Base-by-base conservation (phyloP, 2,797 vertebrate genomes). In the Gambusia yucatana region DNA sequence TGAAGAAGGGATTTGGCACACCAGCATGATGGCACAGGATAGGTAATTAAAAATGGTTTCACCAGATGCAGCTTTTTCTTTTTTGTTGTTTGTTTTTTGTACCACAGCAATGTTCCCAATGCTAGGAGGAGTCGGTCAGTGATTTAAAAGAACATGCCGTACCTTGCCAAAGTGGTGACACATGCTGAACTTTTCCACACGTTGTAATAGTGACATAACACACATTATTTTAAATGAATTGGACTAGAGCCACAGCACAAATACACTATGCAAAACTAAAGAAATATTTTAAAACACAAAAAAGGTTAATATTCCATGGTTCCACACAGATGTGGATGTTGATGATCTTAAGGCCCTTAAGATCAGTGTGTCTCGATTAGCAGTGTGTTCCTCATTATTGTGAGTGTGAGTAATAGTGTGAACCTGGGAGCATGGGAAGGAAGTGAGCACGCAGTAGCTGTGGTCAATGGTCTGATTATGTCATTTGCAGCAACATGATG, bases 21-120 rank as follows among this genome's bases (percentile, higher is more conserved):
- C 20, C 46, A 55, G 3, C 39, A 76, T 84, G 0, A 25, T 76
- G 43, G 39, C 57, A 75, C 55, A 83, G 70, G 16, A 72, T 61
- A 41, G 52, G 13, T 76, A 81, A 76, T 76, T 57, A 82, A 72
- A 61, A 87, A 80, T 1, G 5, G 69, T 73, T 50, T 71, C 17
- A 48, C 17, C 30, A 59, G 67, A 82, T 41, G 25, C 36, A 75
- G 6, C 72, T 73, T 77, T 33, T 39, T 22, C 43, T 20, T 39
- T 22, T 46, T 20, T 69, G 1, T 22, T 25, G 8, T 41, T 67
- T 16, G 0, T 70, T 75, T 10, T 13, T 76, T 48, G 78, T 72
- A 75, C 71, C 10, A 65, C 67, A 61, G 50, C 48, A 16, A 44
- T 73, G 14, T 1, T 70, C 74, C 16, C 3, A 70, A 75, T 63